These are phyloP conservation scores for Pedionomus torquatus DNA, from an alignment of 2,113 vertebrate species.

Conservation along the genomic window DNA sequence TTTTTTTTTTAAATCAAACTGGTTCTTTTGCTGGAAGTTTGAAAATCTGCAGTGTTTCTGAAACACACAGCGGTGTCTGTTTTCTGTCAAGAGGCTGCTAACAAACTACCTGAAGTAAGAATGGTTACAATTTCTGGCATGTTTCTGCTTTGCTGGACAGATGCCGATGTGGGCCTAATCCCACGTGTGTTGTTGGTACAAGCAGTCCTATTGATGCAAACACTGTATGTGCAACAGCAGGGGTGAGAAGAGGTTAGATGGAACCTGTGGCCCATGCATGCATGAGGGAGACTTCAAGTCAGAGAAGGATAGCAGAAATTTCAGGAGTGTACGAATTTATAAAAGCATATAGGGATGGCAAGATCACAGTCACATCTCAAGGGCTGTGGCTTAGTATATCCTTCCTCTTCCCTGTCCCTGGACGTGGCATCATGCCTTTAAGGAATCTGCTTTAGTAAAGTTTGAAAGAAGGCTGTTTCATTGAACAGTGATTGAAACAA, in stretches of 20 bases:
- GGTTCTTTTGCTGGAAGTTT: not conserved
- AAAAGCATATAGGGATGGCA: not conserved
- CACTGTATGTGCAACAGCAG: not conserved
- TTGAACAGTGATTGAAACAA: too few relatives aligned
- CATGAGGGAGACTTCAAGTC: not conserved
- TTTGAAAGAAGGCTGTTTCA: not conserved
- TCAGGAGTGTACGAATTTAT: not conserved
- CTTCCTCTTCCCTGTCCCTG: not conserved
- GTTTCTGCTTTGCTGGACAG: not conserved
- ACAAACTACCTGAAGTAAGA: not conserved
- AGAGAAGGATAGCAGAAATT: not conserved
- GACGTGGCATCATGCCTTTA: not conserved
- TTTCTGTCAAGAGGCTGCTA: not conserved
- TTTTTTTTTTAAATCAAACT: not conserved
- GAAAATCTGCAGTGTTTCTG: not conserved
- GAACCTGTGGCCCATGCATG: not conserved
- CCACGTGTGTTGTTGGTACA: accelerated
- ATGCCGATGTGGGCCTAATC: not conserved
- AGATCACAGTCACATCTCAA: not conserved
- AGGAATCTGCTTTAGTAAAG: not conserved
- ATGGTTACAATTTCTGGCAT: not conserved
- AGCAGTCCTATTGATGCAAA: not conserved
- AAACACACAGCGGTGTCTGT: not conserved
- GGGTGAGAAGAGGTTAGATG: not conserved
- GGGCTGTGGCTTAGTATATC: not conserved